These are phyloP conservation scores for Acleris literana DNA, from an alignment of 2,888 invertebrate genomes.

Conservation along the genomic window DNA sequence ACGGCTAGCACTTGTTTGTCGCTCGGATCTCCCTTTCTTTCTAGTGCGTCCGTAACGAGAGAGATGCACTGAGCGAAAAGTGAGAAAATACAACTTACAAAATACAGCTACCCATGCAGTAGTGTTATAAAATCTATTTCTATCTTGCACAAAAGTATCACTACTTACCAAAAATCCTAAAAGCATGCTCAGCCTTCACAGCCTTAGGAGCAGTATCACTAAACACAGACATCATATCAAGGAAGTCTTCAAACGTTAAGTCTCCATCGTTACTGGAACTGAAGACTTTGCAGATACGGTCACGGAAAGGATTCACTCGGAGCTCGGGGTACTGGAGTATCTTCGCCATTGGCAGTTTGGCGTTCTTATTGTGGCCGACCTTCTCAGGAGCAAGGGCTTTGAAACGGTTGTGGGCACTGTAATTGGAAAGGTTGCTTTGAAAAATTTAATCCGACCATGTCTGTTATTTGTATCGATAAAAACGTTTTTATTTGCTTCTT, in stretches of 20 bases:
- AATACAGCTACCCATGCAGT: no score
- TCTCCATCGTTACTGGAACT: slow-evolving; percentile 95
- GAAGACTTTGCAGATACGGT: slow-evolving; percentile 95
- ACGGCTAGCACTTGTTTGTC: no score
- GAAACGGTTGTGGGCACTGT: slow-evolving; percentile 94
- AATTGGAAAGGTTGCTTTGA: slow-evolving; percentile 42
- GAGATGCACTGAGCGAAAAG: no score
- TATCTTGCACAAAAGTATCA: no score
- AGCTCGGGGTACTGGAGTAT: slow-evolving; percentile 94
- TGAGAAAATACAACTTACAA: no score
- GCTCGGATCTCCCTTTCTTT: no score
- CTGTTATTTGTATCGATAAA: no score
- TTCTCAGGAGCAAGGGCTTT: slow-evolving; percentile 94
- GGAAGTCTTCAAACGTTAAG: slow-evolving; percentile 96
- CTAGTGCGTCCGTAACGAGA: no score
- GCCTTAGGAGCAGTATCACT: slow-evolving; percentile 95
- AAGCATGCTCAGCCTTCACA: slow-evolving; percentile 97
- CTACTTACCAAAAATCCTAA: slow-evolving; percentile 95
- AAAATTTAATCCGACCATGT: no score
- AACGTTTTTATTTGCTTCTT: no score
- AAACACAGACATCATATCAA: slow-evolving; percentile 98
- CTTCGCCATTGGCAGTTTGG: slow-evolving; percentile 92
- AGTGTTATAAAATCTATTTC: no score
- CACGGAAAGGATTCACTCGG: slow-evolving; percentile 95
- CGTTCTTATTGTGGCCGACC: slow-evolving; percentile 94